Evolutionary conservation across 1,140 invertebrate genomes (phyloP).

Genomic region (Penaeus vannamei): DNA sequence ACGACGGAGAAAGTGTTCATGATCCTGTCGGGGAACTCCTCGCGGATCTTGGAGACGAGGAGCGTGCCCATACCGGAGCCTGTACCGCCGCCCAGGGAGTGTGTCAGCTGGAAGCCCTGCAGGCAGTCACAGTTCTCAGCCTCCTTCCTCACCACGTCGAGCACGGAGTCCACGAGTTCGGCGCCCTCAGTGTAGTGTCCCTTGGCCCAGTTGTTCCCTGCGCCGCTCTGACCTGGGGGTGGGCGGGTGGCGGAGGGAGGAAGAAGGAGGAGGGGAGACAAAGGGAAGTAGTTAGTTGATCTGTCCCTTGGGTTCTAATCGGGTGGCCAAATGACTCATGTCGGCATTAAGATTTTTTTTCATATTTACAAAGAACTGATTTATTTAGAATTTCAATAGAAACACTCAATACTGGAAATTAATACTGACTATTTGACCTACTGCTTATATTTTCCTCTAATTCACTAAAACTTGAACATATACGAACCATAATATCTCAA

Average conservation of each 20-base stretch:
- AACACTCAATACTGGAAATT: too few species aligned
- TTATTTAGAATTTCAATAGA: too few species aligned
- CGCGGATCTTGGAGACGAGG: constrained; percentile 59
- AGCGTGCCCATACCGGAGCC: constrained; percentile 57
- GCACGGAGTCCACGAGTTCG: constrained; percentile 54
- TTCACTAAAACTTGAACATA: too few species aligned
- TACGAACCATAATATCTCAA: too few species aligned
- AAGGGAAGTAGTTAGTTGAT: neutral
- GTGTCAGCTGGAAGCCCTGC: constrained; percentile 58
- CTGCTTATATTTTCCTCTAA: too few species aligned
- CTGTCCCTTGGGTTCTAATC: too few species aligned
- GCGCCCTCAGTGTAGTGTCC: constrained; percentile 62
- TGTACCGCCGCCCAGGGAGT: constrained; percentile 57
- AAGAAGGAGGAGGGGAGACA: neutral
- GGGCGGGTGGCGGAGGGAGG: neutral
- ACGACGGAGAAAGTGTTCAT: constrained; percentile 63
- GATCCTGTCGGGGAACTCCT: constrained; percentile 60
- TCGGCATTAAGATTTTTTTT: too few species aligned
- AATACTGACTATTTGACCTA: too few species aligned
- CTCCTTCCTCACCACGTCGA: constrained; percentile 60
- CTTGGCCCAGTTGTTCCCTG: constrained; percentile 63
- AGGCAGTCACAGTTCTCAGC: constrained; percentile 59
- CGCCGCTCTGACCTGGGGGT: constrained; percentile 50
- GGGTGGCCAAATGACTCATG: too few species aligned
- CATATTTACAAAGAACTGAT: too few species aligned